These are phyloP conservation scores for Megalops cyprinoides DNA, from an alignment of 2,797 vertebrate genomes.

Conservation along the genomic window DNA sequence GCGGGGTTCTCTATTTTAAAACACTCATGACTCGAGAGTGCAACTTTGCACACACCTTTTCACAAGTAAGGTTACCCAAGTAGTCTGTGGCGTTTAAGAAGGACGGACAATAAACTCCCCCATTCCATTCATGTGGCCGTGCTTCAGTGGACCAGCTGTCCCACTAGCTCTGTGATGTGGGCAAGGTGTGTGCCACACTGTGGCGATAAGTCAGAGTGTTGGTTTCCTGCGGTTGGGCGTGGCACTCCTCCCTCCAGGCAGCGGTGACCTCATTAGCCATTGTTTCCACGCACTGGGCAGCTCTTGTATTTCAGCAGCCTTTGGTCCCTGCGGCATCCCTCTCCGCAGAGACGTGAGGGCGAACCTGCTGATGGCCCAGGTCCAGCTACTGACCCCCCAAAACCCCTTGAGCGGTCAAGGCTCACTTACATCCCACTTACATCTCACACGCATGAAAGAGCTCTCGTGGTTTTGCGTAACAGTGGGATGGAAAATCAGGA, in stretches of 20 bases:
- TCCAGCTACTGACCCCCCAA: no score
- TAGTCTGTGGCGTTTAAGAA: not conserved
- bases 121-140: not conserved
- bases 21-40: no score
- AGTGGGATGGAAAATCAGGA: not conserved
- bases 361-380: no score
- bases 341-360: no score
- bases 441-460: slow-evolving; percentile 40
- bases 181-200: not conserved
- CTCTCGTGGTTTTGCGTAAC: not conserved
- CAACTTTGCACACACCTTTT: no score
- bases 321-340: not conserved
- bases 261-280: not conserved
- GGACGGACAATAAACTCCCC: no score
- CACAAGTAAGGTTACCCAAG: not conserved
- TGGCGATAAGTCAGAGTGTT: not conserved
- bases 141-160: not conserved
- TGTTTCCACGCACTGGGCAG: not conserved
- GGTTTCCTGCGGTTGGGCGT: not conserved
- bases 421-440: slow-evolving; percentile 38
- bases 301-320: not conserved
- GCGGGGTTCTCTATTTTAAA: no score
- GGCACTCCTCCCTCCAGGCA: no score
- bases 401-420: slow-evolving; percentile 23
- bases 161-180: not conserved